Base-by-base conservation (phyloP, 2,888 invertebrate species). In the Troides oblongomaculatus region DNA sequence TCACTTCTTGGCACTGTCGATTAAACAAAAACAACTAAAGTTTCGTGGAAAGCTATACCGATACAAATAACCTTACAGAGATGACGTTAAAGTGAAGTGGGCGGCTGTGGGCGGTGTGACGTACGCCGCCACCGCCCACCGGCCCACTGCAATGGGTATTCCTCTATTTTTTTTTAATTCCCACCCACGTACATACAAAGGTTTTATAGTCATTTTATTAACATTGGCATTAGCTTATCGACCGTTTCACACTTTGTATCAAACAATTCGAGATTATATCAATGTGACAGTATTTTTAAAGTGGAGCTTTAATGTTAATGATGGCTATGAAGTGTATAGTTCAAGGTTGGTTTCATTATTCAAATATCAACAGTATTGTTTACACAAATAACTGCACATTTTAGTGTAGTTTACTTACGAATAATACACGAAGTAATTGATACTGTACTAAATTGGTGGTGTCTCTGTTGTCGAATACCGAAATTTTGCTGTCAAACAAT, bases 61-160 rank as follows among this genome's bases (percentile, higher is more conserved):
- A 39, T 59, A 46, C 65, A 59, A n/a, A 18, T 14, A 14, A 8
- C 43, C n/a, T 46, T 46, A 56, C 7, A 43, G 21, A 50, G 30
- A 25, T 50, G 25, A 43, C 56, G 43, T 30, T 36, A 57, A 62
- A 18, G 23, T 39, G 43, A 43, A 60, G 69, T 69, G 58, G 69
- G 65, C 46, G 62, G 64, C 23, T 17, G 69, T 65, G 50, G 62
- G 65, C 65, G 62, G 61, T 57, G 30, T 65, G 62, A 65, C 69
- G 62, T 30, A 12, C 56, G 14, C 65, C 30, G 30, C 25, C 36
- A 17, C 64, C 69, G 65, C 64, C 69, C 65, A 69, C 64, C 57
- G 21, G 57, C 65, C 23, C 25, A 65, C 65, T 62, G 46, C 61
- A 57, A 53, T 43, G 36, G 53, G 23, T 61, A 61, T 21, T n/a